A percentile compares a stretch with the other conserved stretches of the same genome.
phyloP scores from a whole-genome alignment of 2,888 invertebrate genomes.

The Harpagoxenus sublaevis region DNA sequence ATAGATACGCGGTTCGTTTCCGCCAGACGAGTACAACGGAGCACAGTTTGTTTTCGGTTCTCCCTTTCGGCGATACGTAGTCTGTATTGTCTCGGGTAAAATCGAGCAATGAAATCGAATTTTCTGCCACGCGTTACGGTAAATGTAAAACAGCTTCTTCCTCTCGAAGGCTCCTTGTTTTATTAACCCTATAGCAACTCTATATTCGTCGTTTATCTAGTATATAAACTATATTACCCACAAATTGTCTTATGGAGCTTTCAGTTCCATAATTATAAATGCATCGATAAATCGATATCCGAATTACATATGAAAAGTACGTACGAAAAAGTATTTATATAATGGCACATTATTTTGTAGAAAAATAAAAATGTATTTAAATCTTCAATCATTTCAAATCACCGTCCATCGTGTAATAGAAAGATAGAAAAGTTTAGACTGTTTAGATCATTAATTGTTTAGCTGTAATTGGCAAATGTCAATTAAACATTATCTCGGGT shows the following conservation, averaged over 20 bases:
- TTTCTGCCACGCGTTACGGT: constrained; percentile 25
- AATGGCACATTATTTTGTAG: background rate
- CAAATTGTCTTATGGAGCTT: background rate
- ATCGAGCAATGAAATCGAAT: constrained; percentile 44
- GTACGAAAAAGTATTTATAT: background rate
- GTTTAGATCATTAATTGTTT: background rate
- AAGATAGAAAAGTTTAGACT: background rate
- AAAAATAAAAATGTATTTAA: background rate
- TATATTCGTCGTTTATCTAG: background rate
- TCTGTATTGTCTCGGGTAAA: constrained; percentile 45
- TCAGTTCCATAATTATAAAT: background rate
- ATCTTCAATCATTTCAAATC: background rate
- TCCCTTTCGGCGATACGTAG: constrained; percentile 49
- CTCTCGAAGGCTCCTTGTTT: background rate
- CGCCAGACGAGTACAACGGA: constrained; percentile 30
- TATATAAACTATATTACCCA: background rate
- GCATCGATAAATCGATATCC: background rate
- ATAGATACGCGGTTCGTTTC: constrained; percentile 53
- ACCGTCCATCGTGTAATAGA: background rate
- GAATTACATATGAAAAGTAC: background rate
- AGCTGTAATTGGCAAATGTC: constrained; percentile 11
- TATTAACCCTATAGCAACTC: background rate
- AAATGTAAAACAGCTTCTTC: constrained; percentile 41
- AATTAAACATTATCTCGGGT: constrained; percentile 51
- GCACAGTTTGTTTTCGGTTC: constrained; percentile 49